Evolutionary conservation across 2,888 invertebrate genomes (phyloP), one percentile per base, ranked within the genome.

Genomic region (Erannis defoliaria): DNA sequence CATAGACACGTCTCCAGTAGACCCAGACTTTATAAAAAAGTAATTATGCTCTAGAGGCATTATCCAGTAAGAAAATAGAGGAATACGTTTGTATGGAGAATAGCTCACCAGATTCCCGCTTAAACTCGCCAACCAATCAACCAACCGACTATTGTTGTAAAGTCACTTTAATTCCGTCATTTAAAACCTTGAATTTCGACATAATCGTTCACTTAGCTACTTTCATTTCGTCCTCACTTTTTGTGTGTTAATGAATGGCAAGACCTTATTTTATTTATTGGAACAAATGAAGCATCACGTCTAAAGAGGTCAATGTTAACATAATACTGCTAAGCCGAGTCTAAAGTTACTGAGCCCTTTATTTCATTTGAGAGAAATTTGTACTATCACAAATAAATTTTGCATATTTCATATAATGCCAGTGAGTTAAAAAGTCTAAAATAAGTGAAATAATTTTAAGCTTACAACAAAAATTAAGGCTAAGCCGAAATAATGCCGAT

Each of bases 381-480:
- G 91, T 92, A 92, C 92, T 92, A 89, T 90, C 85, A 86, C 84
- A 88, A 87, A 81, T 35, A 64, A 53, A 49, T 59, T 60, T 65
- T 55, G 59, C 54, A 57, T 56, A 14, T 55, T 46, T 55, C 21
- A 59, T 59, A 42, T 54, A 62, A 68, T 68, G 71, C 69, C 61
- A 64, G 73, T 68, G 67, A 18, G 70, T 68, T 50, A 5, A 64
- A 57, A 63, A 63, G 56, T 23, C 64, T 46, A 55, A 21, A 46
- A 58, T 46, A 46, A 58, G 18, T 55, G 48, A 57, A 38, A 53
- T 29, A 51, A 55, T 42, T 42, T 57, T 72, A 75, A 80, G 72
- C 81, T 82, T 81, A 81, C 58, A 81, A 81, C 76, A 80, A 84
- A 75, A 72, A 59, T 80, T 55, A 81, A 77, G 83, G 83, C 86